A percentile compares a stretch with the other conserved stretches of the same genome.
phyloP scores from a whole-genome alignment of 2,797 vertebrate species.

The Podarcis siculus region DNA sequence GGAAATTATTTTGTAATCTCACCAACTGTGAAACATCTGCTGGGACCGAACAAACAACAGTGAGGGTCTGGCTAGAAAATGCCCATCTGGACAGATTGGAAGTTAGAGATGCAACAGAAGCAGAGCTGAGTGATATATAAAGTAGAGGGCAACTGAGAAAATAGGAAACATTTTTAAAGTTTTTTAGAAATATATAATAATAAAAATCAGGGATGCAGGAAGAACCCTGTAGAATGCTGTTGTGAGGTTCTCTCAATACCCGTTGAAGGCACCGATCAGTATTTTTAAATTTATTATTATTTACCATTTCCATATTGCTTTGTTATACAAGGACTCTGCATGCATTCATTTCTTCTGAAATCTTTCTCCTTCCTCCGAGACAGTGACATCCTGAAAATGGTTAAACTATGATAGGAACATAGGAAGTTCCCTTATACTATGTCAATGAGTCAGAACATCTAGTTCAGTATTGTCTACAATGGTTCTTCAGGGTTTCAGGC shows the following conservation, averaged over 20 bases:
- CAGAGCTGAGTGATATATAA: neutral
- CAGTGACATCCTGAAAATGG: neutral
- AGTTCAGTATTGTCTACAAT: too few relatives aligned
- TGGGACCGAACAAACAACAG: neutral
- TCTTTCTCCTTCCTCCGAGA: neutral
- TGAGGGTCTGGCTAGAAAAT: neutral
- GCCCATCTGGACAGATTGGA: slow-evolving; percentile 8
- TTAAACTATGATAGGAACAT: neutral
- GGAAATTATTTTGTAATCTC: slow-evolving; percentile 35
- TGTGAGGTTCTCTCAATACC: neutral
- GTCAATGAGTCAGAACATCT: too few relatives aligned
- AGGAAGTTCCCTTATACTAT: too few relatives aligned
- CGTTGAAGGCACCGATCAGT: neutral
- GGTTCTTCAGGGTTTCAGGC: too few relatives aligned
- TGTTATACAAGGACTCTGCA: neutral
- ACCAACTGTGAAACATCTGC: slow-evolving; percentile 35
- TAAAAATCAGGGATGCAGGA: neutral
- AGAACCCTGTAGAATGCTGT: neutral
- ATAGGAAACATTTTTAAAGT: neutral
- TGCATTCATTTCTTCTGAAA: neutral
- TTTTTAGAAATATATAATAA: too few relatives aligned
- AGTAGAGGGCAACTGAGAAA: neutral
- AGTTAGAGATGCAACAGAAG: neutral
- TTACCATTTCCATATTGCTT: neutral
- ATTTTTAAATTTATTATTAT: neutral